Evolutionary conservation across 1,140 invertebrate genomes (phyloP), one percentile per base, ranked within the genome.

Genomic region (Hylaeus volcanicus): DNA sequence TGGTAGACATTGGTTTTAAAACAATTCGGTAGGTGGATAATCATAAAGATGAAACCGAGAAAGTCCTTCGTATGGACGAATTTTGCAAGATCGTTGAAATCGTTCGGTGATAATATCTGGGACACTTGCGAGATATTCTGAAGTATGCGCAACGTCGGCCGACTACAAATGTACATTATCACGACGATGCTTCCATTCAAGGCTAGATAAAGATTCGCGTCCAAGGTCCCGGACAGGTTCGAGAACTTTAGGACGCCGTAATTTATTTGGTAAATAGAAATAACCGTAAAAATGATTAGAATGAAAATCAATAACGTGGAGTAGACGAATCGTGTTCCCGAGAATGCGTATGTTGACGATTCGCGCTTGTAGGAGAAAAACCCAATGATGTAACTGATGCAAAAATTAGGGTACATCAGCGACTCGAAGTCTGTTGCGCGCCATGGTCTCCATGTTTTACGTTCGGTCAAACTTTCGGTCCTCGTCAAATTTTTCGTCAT

Each of bases 61-160:
- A 91, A 74, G 56, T 93, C 91, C 45, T 92, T 92, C 0, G 72
- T 26, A 2, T 92, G 90, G 11, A 92, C 79, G 3, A 85, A 69
- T 74, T 74, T 89, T 0, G 89, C 83, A 5, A 89, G 68, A 39
- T 70, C 60, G 41, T 77, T 68, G 26, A 89, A 92, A 0, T 83
- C 73, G 14, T 85, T 72, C 0, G 69, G 0, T 0, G 92, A 85
- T 0, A 93, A 37, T 14, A 81, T 85, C 2, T 83, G 60, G 0
- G 91, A 89, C 0, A 86, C 51, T 5, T 77, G 68, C 0, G 53
- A n/a, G 1, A 90, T 48, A 2, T 86, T 74, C 26, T 86, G 82
- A 4, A 92, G 66, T 1, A 92, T 37, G 2, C 53, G 55, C 72
- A 90, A 79, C 26, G 87, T 81, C 41, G 58, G 63, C 4, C 53